These are phyloP conservation scores for Crotalus tigris DNA, from an alignment of 2,113 vertebrate genomes.

Conservation along the genomic window DNA sequence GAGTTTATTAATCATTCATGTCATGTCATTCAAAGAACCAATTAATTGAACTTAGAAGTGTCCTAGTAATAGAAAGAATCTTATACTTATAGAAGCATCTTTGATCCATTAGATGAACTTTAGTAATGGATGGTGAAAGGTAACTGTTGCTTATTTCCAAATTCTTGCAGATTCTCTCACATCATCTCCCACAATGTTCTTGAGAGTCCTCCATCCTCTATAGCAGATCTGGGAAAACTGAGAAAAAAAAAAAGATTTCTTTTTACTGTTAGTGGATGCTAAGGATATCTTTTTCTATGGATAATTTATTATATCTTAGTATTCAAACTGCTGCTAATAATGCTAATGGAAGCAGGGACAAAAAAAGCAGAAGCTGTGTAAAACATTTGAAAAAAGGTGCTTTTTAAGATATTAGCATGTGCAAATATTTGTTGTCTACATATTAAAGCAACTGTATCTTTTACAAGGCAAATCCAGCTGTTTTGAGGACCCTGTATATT, in stretches of 20 bases:
- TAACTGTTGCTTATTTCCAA: too few relatives aligned
- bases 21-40: too few relatives aligned
- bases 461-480: not conserved
- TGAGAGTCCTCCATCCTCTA: not conserved
- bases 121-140: not conserved
- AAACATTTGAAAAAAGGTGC: not conserved
- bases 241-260: not conserved
- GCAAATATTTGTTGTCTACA: not conserved
- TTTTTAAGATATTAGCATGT: not conserved
- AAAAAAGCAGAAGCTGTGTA: not conserved
- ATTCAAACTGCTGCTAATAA: not conserved
- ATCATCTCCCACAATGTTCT: not conserved
- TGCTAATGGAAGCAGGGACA: not conserved
- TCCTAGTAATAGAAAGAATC: not conserved
- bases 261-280: not conserved
- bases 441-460: not conserved
- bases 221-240: too few relatives aligned
- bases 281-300: not conserved
- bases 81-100: not conserved
- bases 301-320: not conserved
- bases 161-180: not conserved
- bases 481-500: not conserved
- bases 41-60: not conserved
- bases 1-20: not conserved
- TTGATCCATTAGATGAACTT: not conserved